These are phyloP conservation scores for Eptatretus atami DNA, from an alignment of 2,797 vertebrate species.

Conservation along the genomic window DNA sequence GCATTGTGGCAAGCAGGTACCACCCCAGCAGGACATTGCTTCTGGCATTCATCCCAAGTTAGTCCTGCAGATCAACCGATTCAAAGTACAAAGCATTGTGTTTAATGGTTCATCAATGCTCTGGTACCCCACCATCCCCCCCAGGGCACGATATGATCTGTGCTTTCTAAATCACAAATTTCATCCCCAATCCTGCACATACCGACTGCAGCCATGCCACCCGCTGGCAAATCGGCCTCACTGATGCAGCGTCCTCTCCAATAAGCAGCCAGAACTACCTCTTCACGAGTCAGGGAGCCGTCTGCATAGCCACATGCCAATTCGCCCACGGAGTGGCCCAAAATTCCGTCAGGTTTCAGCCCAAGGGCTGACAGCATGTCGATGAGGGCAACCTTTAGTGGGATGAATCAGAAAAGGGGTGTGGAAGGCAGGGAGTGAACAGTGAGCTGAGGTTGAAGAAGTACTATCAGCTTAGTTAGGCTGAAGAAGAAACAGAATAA, in stretches of 20 bases:
- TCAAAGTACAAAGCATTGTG: too few relatives aligned
- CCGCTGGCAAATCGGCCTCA: slow-evolving; percentile 42
- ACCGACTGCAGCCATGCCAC: slow-evolving; percentile 90
- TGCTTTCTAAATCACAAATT: too few relatives aligned
- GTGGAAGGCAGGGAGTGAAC: background rate
- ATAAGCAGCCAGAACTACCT: slow-evolving; percentile 49
- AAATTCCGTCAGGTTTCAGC: slow-evolving; percentile 48
- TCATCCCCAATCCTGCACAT: slow-evolving; percentile 10
- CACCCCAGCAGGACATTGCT: slow-evolving; percentile 38
- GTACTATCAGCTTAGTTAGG: background rate
- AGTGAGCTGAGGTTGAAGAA: background rate
- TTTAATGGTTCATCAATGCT: too few relatives aligned
- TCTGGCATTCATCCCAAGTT: slow-evolving; percentile 60
- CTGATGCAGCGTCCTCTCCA: slow-evolving; percentile 73
- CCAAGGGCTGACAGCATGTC: slow-evolving; percentile 44
- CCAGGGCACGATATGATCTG: too few relatives aligned
- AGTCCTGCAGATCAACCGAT: slow-evolving; percentile 22
- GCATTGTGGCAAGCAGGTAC: slow-evolving; percentile 85
- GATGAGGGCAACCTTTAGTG: slow-evolving; percentile 46
- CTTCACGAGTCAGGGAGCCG: slow-evolving; percentile 37
- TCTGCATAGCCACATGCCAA: slow-evolving; percentile 75
- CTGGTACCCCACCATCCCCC: too few relatives aligned
- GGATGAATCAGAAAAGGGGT: background rate
- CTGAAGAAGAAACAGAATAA: too few relatives aligned
- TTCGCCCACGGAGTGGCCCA: slow-evolving; percentile 80